These are phyloP conservation scores for Drosophila melanica DNA, from an alignment of 1,140 invertebrate genomes.

Conservation along the genomic window DNA sequence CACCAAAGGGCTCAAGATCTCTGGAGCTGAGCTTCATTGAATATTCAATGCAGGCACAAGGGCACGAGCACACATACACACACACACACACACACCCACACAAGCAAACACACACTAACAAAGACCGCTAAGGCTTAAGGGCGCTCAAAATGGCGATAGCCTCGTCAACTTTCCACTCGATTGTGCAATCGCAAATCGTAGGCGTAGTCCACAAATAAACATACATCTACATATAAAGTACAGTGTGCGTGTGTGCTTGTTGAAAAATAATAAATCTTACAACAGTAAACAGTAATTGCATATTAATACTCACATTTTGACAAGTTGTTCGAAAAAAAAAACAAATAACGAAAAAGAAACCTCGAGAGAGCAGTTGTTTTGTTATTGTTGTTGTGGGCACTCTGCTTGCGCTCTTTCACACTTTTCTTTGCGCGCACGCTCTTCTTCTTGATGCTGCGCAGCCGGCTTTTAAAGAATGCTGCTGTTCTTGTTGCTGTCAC, in stretches of 20 bases:
- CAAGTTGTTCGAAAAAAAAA: constrained; percentile 35
- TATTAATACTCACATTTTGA: constrained; percentile 68
- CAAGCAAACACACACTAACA: neutral
- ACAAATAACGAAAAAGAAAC: constrained; percentile 15
- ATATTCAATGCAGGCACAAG: constrained; percentile 67
- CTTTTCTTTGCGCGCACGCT: constrained; percentile 7
- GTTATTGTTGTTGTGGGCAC: constrained; percentile 1
- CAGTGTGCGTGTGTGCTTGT: constrained; percentile 2
- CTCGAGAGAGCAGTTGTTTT: constrained; percentile 8
- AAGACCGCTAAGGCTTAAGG: constrained; percentile 39
- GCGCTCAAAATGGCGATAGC: constrained; percentile 57
- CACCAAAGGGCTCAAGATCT: constrained; percentile 39
- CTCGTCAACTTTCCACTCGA: constrained; percentile 55
- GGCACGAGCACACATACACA: constrained; percentile 32
- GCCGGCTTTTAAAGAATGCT: constrained; percentile 77
- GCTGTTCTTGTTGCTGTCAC: constrained; percentile 19
- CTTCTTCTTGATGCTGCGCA: constrained; percentile 35
- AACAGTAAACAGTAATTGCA: constrained; percentile 73
- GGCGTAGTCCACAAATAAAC: constrained; percentile 73
- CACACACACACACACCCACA: neutral
- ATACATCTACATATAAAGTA: constrained; percentile 4
- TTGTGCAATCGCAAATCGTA: constrained; percentile 75
- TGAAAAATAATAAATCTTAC: constrained; percentile 54
- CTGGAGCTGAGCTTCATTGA: constrained; percentile 53
- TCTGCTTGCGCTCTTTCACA: neutral